These are phyloP conservation scores for Flexamia atlantica DNA, from an alignment of 2,888 invertebrate species.

Conservation along the genomic window DNA sequence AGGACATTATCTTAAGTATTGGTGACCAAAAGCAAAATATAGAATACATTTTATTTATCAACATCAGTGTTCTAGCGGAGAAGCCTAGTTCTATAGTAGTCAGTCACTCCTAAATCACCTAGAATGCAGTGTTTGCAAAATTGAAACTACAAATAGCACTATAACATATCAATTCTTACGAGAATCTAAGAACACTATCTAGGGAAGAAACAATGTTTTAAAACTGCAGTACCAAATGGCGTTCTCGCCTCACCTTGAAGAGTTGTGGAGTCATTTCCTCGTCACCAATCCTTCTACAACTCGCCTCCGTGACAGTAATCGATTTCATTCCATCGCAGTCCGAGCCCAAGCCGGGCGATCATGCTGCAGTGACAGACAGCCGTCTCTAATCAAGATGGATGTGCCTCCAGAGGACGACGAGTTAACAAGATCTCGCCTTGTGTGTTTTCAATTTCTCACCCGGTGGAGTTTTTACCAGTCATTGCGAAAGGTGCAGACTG, in stretches of 20 bases:
- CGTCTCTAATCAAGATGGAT: slow-evolving; percentile 47
- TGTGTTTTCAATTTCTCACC: slow-evolving; percentile 42
- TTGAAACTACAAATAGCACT: too few relatives aligned
- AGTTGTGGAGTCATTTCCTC: not conserved
- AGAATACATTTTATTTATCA: too few relatives aligned
- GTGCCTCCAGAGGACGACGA: not conserved
- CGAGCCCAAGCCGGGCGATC: not conserved
- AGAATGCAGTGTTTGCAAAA: too few relatives aligned
- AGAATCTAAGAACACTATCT: too few relatives aligned
- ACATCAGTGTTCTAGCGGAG: too few relatives aligned
- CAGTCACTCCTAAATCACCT: too few relatives aligned
- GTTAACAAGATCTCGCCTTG: slow-evolving; percentile 44
- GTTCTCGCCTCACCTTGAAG: not conserved
- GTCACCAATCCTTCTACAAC: not conserved
- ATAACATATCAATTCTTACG: too few relatives aligned
- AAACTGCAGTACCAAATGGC: too few relatives aligned
- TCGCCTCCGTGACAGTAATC: slow-evolving; percentile 5
- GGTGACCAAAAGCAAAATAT: too few relatives aligned
- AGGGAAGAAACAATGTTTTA: too few relatives aligned
- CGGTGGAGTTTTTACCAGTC: slow-evolving; percentile 1
- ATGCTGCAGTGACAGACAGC: slow-evolving; percentile 34
- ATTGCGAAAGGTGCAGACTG: slow-evolving; percentile 15
- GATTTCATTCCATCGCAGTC: not conserved
- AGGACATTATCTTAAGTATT: too few relatives aligned
- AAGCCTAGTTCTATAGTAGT: too few relatives aligned